Conservation (phyloP, 2,113 vertebrate species). For the Okapia johnstoni region DNA sequence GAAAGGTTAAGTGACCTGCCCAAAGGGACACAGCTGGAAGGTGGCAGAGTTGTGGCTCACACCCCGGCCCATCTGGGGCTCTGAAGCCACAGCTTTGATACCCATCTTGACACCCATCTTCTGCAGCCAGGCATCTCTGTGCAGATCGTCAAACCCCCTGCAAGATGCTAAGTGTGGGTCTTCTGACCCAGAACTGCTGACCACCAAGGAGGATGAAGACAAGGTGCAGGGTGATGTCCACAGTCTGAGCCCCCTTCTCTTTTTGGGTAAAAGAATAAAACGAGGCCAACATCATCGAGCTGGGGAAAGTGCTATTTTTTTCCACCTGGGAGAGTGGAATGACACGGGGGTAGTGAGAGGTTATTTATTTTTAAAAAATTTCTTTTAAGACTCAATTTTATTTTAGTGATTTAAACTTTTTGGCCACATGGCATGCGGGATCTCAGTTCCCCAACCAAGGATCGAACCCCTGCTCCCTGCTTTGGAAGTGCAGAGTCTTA, state of each 20-base stretch:
- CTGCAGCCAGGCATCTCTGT: neutral
- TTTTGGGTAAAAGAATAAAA: neutral
- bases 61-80: neutral
- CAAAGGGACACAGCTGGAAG: neutral
- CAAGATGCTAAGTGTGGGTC: accelerated
- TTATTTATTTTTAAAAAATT: accelerated
- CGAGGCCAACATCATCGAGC: accelerated
- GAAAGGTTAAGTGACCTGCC: neutral
- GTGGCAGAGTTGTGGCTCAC: neutral
- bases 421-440: neutral
- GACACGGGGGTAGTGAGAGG: accelerated
- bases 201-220: neutral
- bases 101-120: neutral
- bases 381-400: neutral
- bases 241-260: accelerated
- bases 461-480: neutral
- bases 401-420: neutral
- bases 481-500: neutral
- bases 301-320: neutral
- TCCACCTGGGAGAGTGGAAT: neutral
- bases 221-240: no score
- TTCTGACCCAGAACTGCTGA: neutral
- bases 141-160: accelerated
- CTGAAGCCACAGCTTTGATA: neutral
- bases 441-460: neutral